A percentile compares a stretch with the other conserved stretches of the same genome.
These are phyloP conservation scores for Pantelozetes paolii DNA, from an alignment of 2,888 invertebrate genomes.

Conservation along the genomic window DNA sequence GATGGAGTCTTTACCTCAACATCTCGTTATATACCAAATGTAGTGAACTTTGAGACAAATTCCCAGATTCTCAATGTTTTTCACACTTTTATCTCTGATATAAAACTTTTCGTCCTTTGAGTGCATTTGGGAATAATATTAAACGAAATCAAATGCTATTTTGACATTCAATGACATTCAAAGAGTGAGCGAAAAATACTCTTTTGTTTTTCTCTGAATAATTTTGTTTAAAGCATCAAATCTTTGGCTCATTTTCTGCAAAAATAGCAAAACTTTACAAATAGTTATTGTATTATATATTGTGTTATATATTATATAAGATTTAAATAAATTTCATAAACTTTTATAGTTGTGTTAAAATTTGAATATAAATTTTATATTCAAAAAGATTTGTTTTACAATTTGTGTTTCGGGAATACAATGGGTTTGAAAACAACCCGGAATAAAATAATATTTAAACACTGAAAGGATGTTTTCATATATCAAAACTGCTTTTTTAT, in stretches of 20 bases:
- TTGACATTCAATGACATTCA: no score
- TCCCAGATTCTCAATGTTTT: background rate
- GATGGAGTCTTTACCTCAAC: background rate
- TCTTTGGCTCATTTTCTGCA: background rate
- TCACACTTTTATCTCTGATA: background rate
- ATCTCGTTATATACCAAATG: background rate
- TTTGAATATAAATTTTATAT: background rate
- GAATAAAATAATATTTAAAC: background rate
- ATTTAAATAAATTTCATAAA: no score
- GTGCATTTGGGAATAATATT: background rate
- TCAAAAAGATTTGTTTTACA: constrained; percentile 1
- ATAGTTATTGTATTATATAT: no score
- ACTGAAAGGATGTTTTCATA: background rate
- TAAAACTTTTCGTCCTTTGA: background rate
- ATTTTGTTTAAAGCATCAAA: background rate
- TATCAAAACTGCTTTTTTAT: no score
- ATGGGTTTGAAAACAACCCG: background rate
- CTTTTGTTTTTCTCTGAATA: background rate
- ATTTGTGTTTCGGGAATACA: background rate
- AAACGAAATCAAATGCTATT: background rate
- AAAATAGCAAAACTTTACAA: background rate
- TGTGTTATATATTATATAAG: no score
- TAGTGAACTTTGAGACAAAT: background rate
- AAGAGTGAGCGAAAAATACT: no score
- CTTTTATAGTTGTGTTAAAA: no score